Conservation (phyloP, 2,888 invertebrate genomes). For the Caenorhabditis drosophilae region DNA sequence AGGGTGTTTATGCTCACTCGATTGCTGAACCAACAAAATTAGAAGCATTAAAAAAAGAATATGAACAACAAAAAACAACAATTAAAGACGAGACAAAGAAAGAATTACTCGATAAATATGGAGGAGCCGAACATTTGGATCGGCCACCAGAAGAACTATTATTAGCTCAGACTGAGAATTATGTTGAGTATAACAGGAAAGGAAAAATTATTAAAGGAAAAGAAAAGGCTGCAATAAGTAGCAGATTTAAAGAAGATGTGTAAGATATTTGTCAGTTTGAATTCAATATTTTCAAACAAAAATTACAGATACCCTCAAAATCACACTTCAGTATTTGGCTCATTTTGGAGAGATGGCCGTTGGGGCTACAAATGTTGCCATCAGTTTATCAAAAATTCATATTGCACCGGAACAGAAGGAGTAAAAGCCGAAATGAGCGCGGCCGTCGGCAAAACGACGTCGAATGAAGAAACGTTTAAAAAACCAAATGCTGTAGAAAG, state of each 20-base stretch:
- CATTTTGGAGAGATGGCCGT: slow-evolving; percentile 86
- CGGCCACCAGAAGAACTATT: slow-evolving; percentile 87
- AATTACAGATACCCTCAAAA: slow-evolving; percentile 77
- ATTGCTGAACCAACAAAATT: slow-evolving; percentile 97
- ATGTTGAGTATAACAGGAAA: slow-evolving; percentile 90
- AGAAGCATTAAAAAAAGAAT: slow-evolving; percentile 87
- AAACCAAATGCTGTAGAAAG: slow-evolving; percentile 3
- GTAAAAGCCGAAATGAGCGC: slow-evolving; percentile 28
- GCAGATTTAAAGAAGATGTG: slow-evolving; percentile 91
- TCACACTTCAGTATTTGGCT: slow-evolving; percentile 93
- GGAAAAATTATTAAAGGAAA: slow-evolving; percentile 82
- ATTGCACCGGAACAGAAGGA: slow-evolving; percentile 81
- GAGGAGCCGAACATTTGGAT: slow-evolving; percentile 85
- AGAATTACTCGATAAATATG: slow-evolving; percentile 86
- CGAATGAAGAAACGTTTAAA: slow-evolving; percentile 28
- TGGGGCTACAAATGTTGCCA: slow-evolving; percentile 98
- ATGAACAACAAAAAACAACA: slow-evolving; percentile 85
- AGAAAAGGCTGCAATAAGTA: slow-evolving; percentile 84
- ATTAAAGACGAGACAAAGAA: slow-evolving; percentile 84
- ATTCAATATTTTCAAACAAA: background rate
- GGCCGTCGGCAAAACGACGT: slow-evolving; percentile 31
- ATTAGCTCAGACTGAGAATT: slow-evolving; percentile 92
- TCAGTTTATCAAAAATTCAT: slow-evolving; percentile 83
- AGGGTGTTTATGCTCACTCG: slow-evolving; percentile 89
- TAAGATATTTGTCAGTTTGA: slow-evolving; percentile 70